Conservation (phyloP, 2,797 vertebrate species). For the Sebastes steindachneri region DNA sequence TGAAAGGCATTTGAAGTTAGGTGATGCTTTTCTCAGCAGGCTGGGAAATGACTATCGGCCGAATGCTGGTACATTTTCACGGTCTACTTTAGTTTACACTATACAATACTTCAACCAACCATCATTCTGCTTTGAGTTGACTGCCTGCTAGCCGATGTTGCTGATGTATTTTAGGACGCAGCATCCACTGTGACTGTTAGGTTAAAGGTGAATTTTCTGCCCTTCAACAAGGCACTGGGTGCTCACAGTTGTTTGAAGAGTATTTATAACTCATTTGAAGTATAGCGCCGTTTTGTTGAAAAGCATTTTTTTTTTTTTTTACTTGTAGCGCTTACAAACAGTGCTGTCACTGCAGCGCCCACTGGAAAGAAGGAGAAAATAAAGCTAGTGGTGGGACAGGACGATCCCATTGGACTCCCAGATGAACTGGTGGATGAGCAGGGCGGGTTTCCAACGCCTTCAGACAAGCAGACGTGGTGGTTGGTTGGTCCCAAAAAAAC, state of each 20-base stretch:
- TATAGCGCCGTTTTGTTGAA: background rate
- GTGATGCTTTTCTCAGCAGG: constrained; percentile 56
- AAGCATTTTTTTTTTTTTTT: constrained; percentile 35
- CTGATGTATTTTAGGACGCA: background rate
- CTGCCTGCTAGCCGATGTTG: background rate
- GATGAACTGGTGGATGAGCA: background rate
- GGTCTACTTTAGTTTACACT: background rate
- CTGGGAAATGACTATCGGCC: constrained; percentile 46
- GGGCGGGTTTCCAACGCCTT: background rate
- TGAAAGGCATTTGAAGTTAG: constrained; percentile 30
- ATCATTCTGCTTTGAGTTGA: constrained; percentile 17
- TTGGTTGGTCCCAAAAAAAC: constrained; percentile 40
- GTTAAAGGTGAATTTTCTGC: background rate
- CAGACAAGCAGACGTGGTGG: background rate
- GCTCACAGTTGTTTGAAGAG: constrained; percentile 3
- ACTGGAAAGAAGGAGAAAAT: constrained; percentile 4
- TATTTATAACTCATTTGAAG: constrained; percentile 34
- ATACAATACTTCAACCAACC: constrained; percentile 31
- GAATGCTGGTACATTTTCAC: constrained; percentile 33
- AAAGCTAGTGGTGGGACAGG: background rate
- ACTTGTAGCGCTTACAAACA: background rate
- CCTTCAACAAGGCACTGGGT: background rate
- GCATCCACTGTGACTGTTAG: constrained; percentile 3
- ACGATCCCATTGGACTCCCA: background rate
- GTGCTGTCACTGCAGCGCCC: background rate